Conservation (phyloP, 1,140 invertebrate genomes). For the Drosophila kepulauana region DNA sequence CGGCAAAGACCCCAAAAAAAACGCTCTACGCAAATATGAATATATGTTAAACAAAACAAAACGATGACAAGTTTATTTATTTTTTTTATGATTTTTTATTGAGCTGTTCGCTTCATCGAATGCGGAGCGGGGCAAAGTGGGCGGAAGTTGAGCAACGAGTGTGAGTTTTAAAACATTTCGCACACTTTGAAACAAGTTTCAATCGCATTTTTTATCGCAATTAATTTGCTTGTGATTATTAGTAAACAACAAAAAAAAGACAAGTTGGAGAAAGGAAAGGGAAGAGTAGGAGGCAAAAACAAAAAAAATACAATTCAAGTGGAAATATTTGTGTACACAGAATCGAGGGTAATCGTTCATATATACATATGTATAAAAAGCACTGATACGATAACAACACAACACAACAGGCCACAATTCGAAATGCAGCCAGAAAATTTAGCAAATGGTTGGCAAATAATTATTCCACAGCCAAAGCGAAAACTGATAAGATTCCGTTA, state of each 20-base stretch:
- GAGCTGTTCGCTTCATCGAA: not conserved
- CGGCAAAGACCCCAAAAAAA: not conserved
- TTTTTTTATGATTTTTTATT: conserved; percentile 5
- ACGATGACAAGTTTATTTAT: conserved; percentile 31
- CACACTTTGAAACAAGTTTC: conserved; percentile 67
- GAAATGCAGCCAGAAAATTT: conserved; percentile 24
- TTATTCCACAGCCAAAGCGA: not conserved
- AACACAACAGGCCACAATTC: conserved; percentile 24
- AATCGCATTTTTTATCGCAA: conserved; percentile 39
- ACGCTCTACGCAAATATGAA: conserved; percentile 7
- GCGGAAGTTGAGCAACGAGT: conserved; percentile 4
- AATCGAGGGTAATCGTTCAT: conserved; percentile 41
- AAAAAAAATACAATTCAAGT: conserved; percentile 2
- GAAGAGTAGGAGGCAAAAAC: not conserved
- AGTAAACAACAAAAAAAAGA: not conserved
- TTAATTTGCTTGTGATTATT: conserved; percentile 24
- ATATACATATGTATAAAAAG: conserved; percentile 22
- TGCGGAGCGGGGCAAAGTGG: not conserved
- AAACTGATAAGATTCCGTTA: conserved; percentile 36
- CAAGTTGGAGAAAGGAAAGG: not conserved
- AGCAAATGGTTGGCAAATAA: conserved; percentile 22
- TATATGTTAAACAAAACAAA: conserved; percentile 42
- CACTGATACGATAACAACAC: conserved; percentile 22
- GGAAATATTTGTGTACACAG: conserved; percentile 12
- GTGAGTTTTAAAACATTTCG: conserved; percentile 51